phyloP scores from a whole-genome alignment of 2,113 vertebrate genomes.

The Thamnaconus septentrionalis region DNA sequence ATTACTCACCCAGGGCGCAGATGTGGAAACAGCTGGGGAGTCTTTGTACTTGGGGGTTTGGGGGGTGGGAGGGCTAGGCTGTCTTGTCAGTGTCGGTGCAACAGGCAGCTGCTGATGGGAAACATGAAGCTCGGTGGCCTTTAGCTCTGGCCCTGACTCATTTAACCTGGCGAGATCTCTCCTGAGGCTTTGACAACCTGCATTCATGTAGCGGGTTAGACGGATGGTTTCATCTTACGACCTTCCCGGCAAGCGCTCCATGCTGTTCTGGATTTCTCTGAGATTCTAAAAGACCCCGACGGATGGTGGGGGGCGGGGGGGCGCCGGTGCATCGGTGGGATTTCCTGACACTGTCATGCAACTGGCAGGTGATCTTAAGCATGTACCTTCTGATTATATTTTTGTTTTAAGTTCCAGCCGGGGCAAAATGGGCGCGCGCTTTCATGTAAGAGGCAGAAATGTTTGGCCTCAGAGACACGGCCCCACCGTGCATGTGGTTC shows the following conservation, averaged over 20 bases:
- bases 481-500: slow-evolving; percentile 54
- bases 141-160: slow-evolving; percentile 31
- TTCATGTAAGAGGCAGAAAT: slow-evolving; percentile 42
- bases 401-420: slow-evolving; percentile 45
- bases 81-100: slow-evolving; percentile 55
- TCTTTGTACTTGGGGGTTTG: slow-evolving; percentile 51
- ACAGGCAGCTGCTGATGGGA: slow-evolving; percentile 52
- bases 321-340: too few species aligned
- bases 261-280: not conserved
- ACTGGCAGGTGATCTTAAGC: slow-evolving; percentile 49
- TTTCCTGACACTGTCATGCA: slow-evolving; percentile 35
- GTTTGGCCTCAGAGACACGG: slow-evolving; percentile 32
- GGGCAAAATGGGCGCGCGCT: slow-evolving; percentile 29
- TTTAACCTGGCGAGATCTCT: slow-evolving; percentile 20
- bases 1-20: slow-evolving; percentile 35
- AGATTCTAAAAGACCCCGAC: too few species aligned
- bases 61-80: slow-evolving; percentile 3
- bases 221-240: slow-evolving; percentile 4
- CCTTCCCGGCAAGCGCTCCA: not conserved
- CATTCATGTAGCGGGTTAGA: not conserved
- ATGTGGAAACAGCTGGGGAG: slow-evolving; percentile 53
- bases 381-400: slow-evolving; percentile 53
- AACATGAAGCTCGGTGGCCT: slow-evolving; percentile 50
- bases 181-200: too few species aligned
- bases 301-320: too few species aligned